Base-by-base conservation (phyloP, 2,888 invertebrate genomes). In the Spatulosminthurus flaviceps region DNA sequence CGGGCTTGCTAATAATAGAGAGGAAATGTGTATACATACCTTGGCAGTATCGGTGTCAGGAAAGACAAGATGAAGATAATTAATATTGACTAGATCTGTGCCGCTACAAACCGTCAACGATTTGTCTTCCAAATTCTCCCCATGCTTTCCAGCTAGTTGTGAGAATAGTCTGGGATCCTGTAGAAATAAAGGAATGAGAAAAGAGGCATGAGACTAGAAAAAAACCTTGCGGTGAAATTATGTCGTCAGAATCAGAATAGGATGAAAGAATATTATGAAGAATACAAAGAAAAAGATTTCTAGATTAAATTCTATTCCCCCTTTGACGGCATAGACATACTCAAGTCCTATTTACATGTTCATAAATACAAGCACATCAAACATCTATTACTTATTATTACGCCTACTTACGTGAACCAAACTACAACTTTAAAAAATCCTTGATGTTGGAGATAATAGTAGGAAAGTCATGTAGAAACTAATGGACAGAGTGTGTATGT, bases 71-170 rank as follows among this genome's bases (percentile, higher is more conserved):
- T 97, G 97, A 87, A 97, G 97, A 89, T 97, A 97, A 89, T 94
- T 97, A 88, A 98, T 97, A 89, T 98, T 98, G 87, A 99, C 99
- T 88, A 99, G 95, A 89, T 99, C 99, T 21, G 96, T 95, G 16
- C 98, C 98, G 87, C 97, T 97, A 89, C 98, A 98, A 87, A 99
- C 95, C 81, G 98, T 97, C 73, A 99, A 89, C 5, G 97, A 97
- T 87, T 96, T 94, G 82, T 96, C 96, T 86, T 98, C 98, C 83
- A 98, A 87, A 81, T 90, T 91, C 41, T 89, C 92, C 0, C 95
- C 95, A 87, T 95, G 93, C 87, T 95, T 95, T 87, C 91, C 92
- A 76, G 91, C 89, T 77, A 98, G 89, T 87, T 93, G 94, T 86
- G 90, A 91, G 82, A 91, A 90, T 77, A 97, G 89, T 88, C 95